Evolutionary conservation across 2,888 invertebrate genomes (phyloP).

Genomic region (Drosophila nr. medialis): DNA sequence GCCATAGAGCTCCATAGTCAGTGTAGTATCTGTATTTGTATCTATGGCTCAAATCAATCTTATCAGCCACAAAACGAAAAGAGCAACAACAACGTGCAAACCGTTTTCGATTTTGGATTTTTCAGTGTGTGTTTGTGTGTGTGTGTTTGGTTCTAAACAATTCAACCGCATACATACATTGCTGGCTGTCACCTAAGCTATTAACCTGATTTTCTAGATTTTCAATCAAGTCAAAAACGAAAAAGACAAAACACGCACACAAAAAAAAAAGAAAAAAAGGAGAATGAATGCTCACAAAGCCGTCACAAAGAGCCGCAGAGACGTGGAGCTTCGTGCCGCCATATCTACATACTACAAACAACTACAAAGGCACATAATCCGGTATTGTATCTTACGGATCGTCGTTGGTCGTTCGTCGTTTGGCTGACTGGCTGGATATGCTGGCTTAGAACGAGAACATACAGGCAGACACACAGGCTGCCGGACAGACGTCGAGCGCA

Average conservation of each 20-base stretch:
- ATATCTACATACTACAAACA: slow-evolving; percentile 70
- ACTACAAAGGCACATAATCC: slow-evolving; percentile 71
- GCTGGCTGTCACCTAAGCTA: slow-evolving; percentile 82
- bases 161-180: slow-evolving; percentile 73
- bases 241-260: slow-evolving; percentile 64
- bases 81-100: slow-evolving; percentile 33
- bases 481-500: slow-evolving; percentile 32
- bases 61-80: slow-evolving; percentile 61
- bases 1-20: slow-evolving; percentile 20
- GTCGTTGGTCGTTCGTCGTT: slow-evolving; percentile 47
- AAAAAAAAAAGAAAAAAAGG: slow-evolving; percentile 32
- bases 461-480: slow-evolving; percentile 27
- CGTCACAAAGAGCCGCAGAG: slow-evolving; percentile 72
- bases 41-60: slow-evolving; percentile 79
- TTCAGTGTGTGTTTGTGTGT: slow-evolving; percentile 5
- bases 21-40: slow-evolving; percentile 46
- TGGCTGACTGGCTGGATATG: slow-evolving; percentile 65
- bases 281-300: slow-evolving; percentile 67
- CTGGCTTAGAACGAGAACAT: slow-evolving; percentile 65
- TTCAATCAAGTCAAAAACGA: slow-evolving; percentile 79
- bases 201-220: slow-evolving; percentile 83
- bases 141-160: slow-evolving; percentile 67
- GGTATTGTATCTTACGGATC: slow-evolving; percentile 81
- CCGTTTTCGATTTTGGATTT: slow-evolving; percentile 44
- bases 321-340: slow-evolving; percentile 73